These are phyloP conservation scores for Semicossyphus pulcher DNA, from an alignment of 2,113 vertebrate species.

Conservation along the genomic window DNA sequence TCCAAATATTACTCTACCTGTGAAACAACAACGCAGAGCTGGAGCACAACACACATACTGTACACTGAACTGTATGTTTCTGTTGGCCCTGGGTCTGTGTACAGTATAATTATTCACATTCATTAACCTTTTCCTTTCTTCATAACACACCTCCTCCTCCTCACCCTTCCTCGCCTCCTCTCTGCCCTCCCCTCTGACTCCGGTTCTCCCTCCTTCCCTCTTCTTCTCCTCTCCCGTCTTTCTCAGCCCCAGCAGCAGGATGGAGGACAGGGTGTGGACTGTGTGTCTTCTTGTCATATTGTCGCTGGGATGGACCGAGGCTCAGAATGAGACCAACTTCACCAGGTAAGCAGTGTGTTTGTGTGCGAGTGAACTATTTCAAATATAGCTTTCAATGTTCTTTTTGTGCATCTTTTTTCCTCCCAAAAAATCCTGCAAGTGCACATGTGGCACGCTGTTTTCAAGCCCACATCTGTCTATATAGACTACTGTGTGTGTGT, in stretches of 20 bases:
- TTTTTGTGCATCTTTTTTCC: conserved; percentile 21
- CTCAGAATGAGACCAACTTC: conserved; percentile 77
- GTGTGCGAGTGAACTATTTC: neutral
- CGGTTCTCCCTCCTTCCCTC: conserved; percentile 39
- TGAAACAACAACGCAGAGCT: conserved; percentile 19
- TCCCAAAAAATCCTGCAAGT: neutral
- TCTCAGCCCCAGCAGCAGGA: conserved; percentile 66
- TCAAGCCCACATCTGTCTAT: conserved; percentile 24
- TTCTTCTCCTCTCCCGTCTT: conserved; percentile 39
- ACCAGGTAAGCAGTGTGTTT: conserved; percentile 73
- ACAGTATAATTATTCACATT: conserved; percentile 6
- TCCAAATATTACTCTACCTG: conserved; percentile 11
- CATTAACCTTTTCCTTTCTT: conserved; percentile 42
- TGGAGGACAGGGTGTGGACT: conserved; percentile 72
- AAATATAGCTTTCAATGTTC: neutral
- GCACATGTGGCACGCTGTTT: conserved; percentile 62
- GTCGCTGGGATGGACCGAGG: conserved; percentile 71
- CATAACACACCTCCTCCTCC: conserved; percentile 27
- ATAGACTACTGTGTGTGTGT: conserved; percentile 19
- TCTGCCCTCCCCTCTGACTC: conserved; percentile 6
- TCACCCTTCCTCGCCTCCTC: conserved; percentile 14
- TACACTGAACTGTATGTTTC: conserved; percentile 10
- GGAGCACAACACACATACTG: conserved; percentile 37
- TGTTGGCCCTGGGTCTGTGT: conserved; percentile 3
- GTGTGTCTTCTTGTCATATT: conserved; percentile 65